Percentiles rank a stretch among this genome's conserved stretches.
phyloP scores from a whole-genome alignment of 1,140 invertebrate genomes.

The Drosophila lacertosa region DNA sequence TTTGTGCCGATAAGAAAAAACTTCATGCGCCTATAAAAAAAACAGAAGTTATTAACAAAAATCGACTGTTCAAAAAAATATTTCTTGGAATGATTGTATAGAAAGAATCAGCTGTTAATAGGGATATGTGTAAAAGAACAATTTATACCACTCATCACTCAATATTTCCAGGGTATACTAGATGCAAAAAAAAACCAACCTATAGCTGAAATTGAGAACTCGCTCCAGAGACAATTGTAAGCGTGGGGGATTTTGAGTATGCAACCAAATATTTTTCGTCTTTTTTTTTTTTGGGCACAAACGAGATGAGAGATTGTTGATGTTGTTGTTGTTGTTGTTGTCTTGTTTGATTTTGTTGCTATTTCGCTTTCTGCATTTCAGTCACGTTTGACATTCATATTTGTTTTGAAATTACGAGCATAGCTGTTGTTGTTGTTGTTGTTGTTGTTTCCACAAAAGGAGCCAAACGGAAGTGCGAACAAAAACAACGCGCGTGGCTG shows the following conservation, averaged over 20 bases:
- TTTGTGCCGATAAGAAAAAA: too few relatives aligned
- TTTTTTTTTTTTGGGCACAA: background rate
- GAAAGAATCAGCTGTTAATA: too few relatives aligned
- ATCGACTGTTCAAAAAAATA: too few relatives aligned
- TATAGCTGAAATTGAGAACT: background rate
- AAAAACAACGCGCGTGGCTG: conserved; percentile 17
- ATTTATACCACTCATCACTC: too few relatives aligned
- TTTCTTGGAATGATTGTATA: too few relatives aligned
- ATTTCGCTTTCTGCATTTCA: conserved; percentile 59
- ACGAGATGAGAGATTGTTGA: background rate
- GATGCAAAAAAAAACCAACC: background rate
- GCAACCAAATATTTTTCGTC: background rate
- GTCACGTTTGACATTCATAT: conserved; percentile 79
- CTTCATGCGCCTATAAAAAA: too few relatives aligned
- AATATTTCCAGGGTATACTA: background rate
- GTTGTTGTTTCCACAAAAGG: conserved; percentile 10
- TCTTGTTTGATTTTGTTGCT: conserved; percentile 20
- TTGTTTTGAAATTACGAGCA: conserved; percentile 68
- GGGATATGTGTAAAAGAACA: too few relatives aligned
- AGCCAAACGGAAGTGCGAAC: conserved; percentile 19
- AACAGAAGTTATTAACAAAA: too few relatives aligned
- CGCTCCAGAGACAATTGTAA: conserved; percentile 3
- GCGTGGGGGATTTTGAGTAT: background rate
- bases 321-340: background rate
- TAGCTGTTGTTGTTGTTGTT: conserved; percentile 36